Evolutionary conservation across 2,113 vertebrate genomes (phyloP), one percentile per base, ranked within the genome.

Genomic region (Anser brachyrhynchus): DNA sequence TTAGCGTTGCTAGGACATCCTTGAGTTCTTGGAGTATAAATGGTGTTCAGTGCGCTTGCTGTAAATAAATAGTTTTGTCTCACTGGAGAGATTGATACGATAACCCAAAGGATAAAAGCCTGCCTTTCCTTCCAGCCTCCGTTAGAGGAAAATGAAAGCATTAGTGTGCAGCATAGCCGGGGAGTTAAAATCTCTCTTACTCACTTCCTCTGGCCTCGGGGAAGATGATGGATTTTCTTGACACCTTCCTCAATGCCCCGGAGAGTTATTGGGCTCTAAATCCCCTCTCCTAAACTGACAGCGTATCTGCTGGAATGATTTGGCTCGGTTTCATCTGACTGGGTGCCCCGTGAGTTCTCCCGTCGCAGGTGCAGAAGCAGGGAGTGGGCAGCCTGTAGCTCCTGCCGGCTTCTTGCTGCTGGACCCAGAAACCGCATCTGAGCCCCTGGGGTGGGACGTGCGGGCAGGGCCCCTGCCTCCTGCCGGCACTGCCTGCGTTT

Each of bases 51-150:
- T 57, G 77, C 37, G 35, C 62, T 93, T 65, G 44, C 59, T 70
- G 95, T 95, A 96, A 97, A 97, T 91, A 96, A 97, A 43, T 58
- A 82, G 86, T 55, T 97, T 89, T 96, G 87, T 62, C 83, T 96
- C 77, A 31, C 52, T 26, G 28, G 84, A 95, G 93, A 52, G 97
- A 94, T 87, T 86, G 86, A 18, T 75, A 76, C 69, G 31, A 69
- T 61, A 81, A 69, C 80, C 66, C 11, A 7, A 26, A 84, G 73
- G 83, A 72, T 62, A 44, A 87, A 96, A 94, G 78, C 69, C 87
- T 69, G 37, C 19, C 85, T 89, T 94, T 52, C 62, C 72, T 90
- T 74, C 39, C 77, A 75, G 73, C 61, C 31, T 22, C 57, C 49
- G 4, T 55, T 67, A 85, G 73, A 52, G 85, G 84, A 81, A 84